Conservation (phyloP, 2,113 vertebrate species). For the Syrrhaptes paradoxus region DNA sequence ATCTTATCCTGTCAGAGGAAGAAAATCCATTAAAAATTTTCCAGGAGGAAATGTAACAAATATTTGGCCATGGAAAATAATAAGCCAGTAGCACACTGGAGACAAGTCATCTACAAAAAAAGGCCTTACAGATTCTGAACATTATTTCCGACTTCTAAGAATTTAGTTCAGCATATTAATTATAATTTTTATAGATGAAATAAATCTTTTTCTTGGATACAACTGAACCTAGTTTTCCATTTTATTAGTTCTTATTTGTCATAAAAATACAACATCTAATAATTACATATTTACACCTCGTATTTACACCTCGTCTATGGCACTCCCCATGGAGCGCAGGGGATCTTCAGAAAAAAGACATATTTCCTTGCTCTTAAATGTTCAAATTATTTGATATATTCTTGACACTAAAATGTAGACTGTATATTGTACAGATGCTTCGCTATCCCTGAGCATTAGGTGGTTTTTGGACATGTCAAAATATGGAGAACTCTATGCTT, state of each 20-base stretch:
- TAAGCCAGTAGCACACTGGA: background rate
- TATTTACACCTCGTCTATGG: background rate
- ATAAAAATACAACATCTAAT: background rate
- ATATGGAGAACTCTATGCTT: background rate
- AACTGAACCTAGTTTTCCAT: background rate
- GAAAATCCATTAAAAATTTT: background rate
- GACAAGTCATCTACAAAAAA: background rate
- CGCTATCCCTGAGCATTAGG: background rate
- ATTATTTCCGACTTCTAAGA: background rate
- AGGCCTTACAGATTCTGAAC: background rate
- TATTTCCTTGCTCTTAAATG: background rate
- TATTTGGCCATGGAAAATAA: background rate
- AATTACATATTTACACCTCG: background rate
- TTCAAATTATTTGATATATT: background rate
- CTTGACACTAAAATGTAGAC: background rate
- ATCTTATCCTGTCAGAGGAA: background rate
- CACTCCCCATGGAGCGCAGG: background rate
- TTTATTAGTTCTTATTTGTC: background rate
- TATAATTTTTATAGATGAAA: background rate
- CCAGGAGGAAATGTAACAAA: background rate
- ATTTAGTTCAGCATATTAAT: background rate
- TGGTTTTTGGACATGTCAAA: background rate
- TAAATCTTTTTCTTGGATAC: background rate
- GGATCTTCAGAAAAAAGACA: background rate
- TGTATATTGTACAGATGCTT: background rate